Conservation (phyloP, 2,888 invertebrate genomes). For the Harpagoxenus sublaevis region DNA sequence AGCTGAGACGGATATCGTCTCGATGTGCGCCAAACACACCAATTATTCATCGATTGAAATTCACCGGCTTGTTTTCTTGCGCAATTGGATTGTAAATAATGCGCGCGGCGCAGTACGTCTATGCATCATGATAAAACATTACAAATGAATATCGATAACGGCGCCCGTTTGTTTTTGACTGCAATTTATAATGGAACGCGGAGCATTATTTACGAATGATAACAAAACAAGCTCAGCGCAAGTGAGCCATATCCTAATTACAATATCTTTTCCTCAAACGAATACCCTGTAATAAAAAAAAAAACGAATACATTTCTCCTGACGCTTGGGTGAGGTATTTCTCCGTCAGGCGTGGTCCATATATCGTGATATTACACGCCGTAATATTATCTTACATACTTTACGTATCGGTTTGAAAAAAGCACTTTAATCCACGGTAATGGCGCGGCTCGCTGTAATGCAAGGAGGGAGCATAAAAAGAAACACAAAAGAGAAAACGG, state of each 20-base stretch:
- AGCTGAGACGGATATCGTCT: slow-evolving; percentile 36
- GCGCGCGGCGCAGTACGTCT: slow-evolving; percentile 33
- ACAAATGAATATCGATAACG: slow-evolving; percentile 53
- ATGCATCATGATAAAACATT: slow-evolving; percentile 48
- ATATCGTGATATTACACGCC: slow-evolving; percentile 18
- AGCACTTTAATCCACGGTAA: slow-evolving; percentile 53
- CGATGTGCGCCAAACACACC: background rate
- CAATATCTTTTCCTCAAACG: slow-evolving; percentile 19
- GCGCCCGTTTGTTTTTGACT: slow-evolving; percentile 35
- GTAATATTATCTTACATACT: slow-evolving; percentile 38
- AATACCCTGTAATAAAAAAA: background rate
- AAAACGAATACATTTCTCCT: background rate
- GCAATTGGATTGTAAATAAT: slow-evolving; percentile 40
- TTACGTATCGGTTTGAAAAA: slow-evolving; percentile 31
- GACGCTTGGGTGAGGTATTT: background rate
- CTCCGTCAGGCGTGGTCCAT: background rate
- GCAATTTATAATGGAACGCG: slow-evolving; percentile 36
- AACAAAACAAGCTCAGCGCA: slow-evolving; percentile 26
- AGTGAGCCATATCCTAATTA: slow-evolving; percentile 22
- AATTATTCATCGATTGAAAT: slow-evolving; percentile 40
- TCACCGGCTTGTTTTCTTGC: slow-evolving; percentile 18
- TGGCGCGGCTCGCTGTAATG: slow-evolving; percentile 36
- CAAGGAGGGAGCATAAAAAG: slow-evolving; percentile 5
- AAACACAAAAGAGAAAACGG: slow-evolving; percentile 31
- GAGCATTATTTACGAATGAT: slow-evolving; percentile 45